phyloP scores from a whole-genome alignment of 2,888 invertebrate species.

The Atethmia centrago region DNA sequence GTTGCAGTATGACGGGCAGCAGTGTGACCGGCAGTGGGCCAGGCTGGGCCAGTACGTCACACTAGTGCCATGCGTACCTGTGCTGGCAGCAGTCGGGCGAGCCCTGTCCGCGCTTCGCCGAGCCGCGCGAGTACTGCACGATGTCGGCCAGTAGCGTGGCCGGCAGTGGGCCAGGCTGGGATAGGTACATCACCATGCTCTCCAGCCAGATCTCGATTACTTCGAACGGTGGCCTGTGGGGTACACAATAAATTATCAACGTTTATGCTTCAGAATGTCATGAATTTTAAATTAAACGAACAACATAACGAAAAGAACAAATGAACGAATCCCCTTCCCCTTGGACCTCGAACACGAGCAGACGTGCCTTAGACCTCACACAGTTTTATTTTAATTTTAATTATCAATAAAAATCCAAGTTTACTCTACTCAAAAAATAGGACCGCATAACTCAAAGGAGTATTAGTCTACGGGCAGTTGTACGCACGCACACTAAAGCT shows the following conservation, averaged over 20 bases:
- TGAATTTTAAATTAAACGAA: not conserved
- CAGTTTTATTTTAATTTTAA: too few species aligned
- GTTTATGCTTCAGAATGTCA: not conserved
- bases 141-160: slow-evolving; percentile 94
- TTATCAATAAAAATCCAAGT: too few species aligned
- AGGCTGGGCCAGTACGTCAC: too few species aligned
- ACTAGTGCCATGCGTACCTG: too few species aligned
- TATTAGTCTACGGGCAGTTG: too few species aligned
- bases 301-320: not conserved
- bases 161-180: slow-evolving; percentile 91
- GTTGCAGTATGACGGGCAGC: too few species aligned
- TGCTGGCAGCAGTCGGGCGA: slow-evolving; percentile 55
- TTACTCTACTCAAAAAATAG: too few species aligned
- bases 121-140: slow-evolving; percentile 90
- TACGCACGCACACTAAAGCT: too few species aligned
- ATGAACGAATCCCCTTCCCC: too few species aligned
- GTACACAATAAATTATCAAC: not conserved
- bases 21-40: slow-evolving; percentile 92
- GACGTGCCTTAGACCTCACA: too few species aligned
- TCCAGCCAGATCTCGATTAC: slow-evolving; percentile 97
- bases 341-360: too few species aligned
- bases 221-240: slow-evolving; percentile 95
- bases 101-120: slow-evolving; percentile 87
- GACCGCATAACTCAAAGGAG: too few species aligned
- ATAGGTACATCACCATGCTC: slow-evolving; percentile 93